Base-by-base conservation (phyloP, 2,888 invertebrate species). In the Tenthredo mesomela region DNA sequence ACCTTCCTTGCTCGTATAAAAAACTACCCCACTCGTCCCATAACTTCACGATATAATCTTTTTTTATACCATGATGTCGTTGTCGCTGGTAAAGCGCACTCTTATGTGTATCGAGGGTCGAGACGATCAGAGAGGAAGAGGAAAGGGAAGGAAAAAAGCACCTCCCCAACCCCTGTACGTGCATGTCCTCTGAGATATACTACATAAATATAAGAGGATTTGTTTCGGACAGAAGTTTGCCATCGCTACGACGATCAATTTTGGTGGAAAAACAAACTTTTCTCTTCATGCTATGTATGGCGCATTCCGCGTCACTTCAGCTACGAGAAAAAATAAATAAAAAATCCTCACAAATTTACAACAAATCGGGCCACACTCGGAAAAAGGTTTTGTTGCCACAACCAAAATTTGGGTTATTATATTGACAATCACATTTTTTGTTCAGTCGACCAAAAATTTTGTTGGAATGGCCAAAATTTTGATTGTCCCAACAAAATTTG, bases 41-140 rank as follows among this genome's bases (percentile, higher is more conserved):
- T 85, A 85, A 85, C 85, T 25, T 21, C 18, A 54, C 25, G 75
- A 83, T 83, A 85, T 83, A 83, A 83, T 82, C 82, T 80, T 65
- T 65, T 47, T 85, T 85, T 84, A 83, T 83, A 73, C 71, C 83
- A 15, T 18, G 71, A 33, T 33, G n/a, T 54, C 84, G 70, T 85
- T 73, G 54, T 73, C 29, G 50, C 58, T 33, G 58, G 83, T 43
- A 67, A 67, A 37, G 50, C 82, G 65, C 29, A 37, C n/a, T 67
- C 85, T 43, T 40, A 82, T 21, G 70, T 50, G n/a, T 25, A 80
- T 65, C 50, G 54, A 77, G 77, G 70, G 77, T 43, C 37, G 50
- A 43, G 54, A 15, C 33, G 50, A 73, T 83, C n/a, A 47, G 65
- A 5, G 47, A 50, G 33, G 65, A 18, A 78, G 29, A 80, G 9